These are phyloP conservation scores for Drosophila picticornis DNA, from an alignment of 2,888 invertebrate genomes.

Conservation along the genomic window DNA sequence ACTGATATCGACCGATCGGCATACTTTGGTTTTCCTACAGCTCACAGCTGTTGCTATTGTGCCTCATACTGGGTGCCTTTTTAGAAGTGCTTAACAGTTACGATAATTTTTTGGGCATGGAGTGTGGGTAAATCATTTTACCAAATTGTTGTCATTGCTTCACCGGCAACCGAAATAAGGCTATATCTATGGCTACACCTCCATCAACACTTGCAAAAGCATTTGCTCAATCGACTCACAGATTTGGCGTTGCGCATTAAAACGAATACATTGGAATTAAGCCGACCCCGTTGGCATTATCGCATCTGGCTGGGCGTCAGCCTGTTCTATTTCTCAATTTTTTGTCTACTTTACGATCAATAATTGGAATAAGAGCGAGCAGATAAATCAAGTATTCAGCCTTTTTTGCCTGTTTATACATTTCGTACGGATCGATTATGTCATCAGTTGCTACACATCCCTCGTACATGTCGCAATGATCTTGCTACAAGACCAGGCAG, in stretches of 20 bases:
- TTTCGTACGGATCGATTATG: slow-evolving; percentile 9
- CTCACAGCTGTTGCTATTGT: slow-evolving; percentile 6
- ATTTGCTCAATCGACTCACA: slow-evolving; percentile 28
- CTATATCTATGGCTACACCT: slow-evolving; percentile 28
- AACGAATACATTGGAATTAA: slow-evolving; percentile 10
- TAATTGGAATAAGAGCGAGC: background rate
- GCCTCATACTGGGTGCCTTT: background rate
- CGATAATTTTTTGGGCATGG: slow-evolving; percentile 15
- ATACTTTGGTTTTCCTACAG: slow-evolving; percentile 5
- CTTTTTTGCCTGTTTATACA: background rate
- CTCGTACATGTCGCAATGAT: slow-evolving; percentile 24
- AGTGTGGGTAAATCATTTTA: slow-evolving; percentile 6
- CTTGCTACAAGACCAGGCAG: slow-evolving; percentile 17
- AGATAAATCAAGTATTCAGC: background rate
- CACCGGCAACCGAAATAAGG: slow-evolving; percentile 15
- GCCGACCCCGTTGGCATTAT: slow-evolving; percentile 9
- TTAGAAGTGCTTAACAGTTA: background rate
- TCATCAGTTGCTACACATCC: slow-evolving; percentile 45
- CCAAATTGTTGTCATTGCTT: background rate
- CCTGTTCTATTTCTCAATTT: background rate
- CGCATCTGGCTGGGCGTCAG: slow-evolving; percentile 26
- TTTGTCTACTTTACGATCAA: background rate
- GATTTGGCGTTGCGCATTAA: slow-evolving; percentile 10
- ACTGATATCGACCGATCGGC: slow-evolving; percentile 26
- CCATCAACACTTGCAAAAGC: slow-evolving; percentile 15